A percentile compares a stretch with the other conserved stretches of the same genome.
Conservation (phyloP, 2,113 vertebrate species). For the Muntiacus reevesi region DNA sequence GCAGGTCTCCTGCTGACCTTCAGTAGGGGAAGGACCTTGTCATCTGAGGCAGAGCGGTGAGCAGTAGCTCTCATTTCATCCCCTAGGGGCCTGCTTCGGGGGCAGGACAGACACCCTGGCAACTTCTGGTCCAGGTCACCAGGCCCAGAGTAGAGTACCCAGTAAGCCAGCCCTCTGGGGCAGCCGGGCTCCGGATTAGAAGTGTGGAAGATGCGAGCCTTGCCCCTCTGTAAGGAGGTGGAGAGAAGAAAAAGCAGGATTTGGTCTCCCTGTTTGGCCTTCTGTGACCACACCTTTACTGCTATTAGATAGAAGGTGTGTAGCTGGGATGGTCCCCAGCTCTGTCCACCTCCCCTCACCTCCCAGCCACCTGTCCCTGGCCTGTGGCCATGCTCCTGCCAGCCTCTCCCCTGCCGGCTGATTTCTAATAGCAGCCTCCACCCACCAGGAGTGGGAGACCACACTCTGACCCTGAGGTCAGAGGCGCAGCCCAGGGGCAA, state of each 20-base stretch:
- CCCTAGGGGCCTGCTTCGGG: neutral
- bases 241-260: neutral
- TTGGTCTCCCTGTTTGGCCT: neutral
- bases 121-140: neutral
- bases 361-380: neutral
- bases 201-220: neutral
- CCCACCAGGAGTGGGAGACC: neutral
- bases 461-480: neutral
- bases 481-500: neutral
- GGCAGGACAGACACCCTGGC: no score
- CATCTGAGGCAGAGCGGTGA: neutral
- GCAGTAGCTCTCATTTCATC: rapidly evolving
- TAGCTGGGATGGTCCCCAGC: neutral
- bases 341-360: neutral
- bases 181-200: neutral
- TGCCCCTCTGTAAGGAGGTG: neutral
- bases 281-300: neutral
- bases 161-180: no score
- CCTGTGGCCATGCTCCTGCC: neutral
- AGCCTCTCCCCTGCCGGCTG: neutral
- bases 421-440: neutral
- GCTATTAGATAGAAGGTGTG: neutral
- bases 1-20: neutral
- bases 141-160: neutral
- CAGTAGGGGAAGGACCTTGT: neutral